Evolutionary conservation across 2,113 vertebrate species (phyloP), one percentile per base, ranked within the genome.

Genomic region (Solea senegalensis): DNA sequence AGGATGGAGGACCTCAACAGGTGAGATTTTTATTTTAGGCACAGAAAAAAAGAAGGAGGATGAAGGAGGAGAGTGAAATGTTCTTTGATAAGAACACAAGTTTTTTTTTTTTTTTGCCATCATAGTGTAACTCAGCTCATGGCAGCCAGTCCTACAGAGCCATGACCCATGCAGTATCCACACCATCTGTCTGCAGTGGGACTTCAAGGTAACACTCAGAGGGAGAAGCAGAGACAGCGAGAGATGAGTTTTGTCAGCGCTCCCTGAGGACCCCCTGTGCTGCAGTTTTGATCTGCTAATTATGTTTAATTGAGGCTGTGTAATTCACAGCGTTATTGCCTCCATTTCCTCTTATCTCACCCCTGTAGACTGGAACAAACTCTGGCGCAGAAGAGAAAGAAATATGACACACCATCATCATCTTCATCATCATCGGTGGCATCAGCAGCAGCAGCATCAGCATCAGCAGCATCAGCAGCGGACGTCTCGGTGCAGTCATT

Each of bases 241-340:
- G 52, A 52, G 44, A 4, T 10, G 49, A 5, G 54, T 7, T 13
- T 34, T 76, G 84, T 81, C 70, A 63, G 55, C 52, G 9, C 53
- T 89, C 86, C 84, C 85, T 0, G 15, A 80, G 81, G 84, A 83
- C 81, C 84, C 75, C 82, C 72, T 60, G 71, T 53, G 64, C 67
- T 76, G 76, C 81, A 81, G 76, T 90, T 90, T 84, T 84, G 72
- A 90, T 88, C 84, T 74, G 83, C 67, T 86, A 87, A 91, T 90
- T 86, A 85, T 69, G 66, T 82, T 85, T 87, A 87, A 90, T 91
- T 87, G 86, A 83, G 72, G 62, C 71, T 76, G 73, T 64, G 77
- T 79, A 85, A 86, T 88, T 88, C 81, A 81, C 72, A 57, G 65
- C 50, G 65, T 64, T 10, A 44, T 44, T 48, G 65, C 12, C 62